Evolutionary conservation across 2,888 invertebrate species (phyloP), one percentile per base, ranked within the genome.

Genomic region (Ophraella communa): DNA sequence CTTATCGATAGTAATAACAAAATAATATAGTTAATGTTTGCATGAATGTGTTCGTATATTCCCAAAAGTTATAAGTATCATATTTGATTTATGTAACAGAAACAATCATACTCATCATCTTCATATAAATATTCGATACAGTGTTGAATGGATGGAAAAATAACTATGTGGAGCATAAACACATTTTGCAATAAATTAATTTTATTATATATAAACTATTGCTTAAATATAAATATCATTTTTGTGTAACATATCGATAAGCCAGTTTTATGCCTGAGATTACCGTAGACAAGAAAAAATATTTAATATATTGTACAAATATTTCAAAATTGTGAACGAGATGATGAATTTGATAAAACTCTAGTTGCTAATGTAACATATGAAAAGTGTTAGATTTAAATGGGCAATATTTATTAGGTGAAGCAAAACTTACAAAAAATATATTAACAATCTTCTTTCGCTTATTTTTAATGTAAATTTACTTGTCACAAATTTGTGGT

Each of bases 1-100:
- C 73, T 72, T 73, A 73, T 66, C 60, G 62, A 69, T 71, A 73
- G 71, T 73, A 73, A 73, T 73, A 71, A 69, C 49, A 59, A 51
- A 35, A 55, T n/a, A n/a, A n/a, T n/a, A n/a, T 51, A 59, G 39
- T 59, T 35, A 51, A 58, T 58, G 53, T 63, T 57, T 52, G 45
- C 44, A 63, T 59, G 65, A 68, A 45, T 39, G 59, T 59, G 39
- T 58, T 58, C 35, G 33, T 58, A 49, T 58, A 49, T 58, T 7
- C 17, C 21, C 30, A 51, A 51, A 35, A 33, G 30, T 24, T 49
- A 23, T 49, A 7, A 3, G 21, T 47, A 47, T 47, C 27, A 27
- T 51, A 3, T 11, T 45, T 45, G n/a, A n/a, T 45, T 45, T 20
- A n/a, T 45, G 20, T 45, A 21, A n/a, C 20, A 39, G 39, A 39